Base-by-base conservation (phyloP, 1,140 invertebrate genomes). In the Nomia melanderi region DNA sequence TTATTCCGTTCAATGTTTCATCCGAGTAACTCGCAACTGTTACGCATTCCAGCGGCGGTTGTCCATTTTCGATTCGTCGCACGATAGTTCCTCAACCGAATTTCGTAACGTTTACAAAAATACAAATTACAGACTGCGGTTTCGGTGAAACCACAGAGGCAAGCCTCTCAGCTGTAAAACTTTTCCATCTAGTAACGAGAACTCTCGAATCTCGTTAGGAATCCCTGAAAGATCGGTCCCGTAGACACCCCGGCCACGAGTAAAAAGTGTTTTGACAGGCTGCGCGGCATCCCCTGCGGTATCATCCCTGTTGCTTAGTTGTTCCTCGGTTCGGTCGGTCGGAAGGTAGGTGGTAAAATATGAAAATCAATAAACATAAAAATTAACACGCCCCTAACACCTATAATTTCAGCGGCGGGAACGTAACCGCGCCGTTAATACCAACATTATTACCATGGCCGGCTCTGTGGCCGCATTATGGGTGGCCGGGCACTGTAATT, bases 311-410 rank as follows among this genome's bases (percentile, higher is more conserved):
- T 44, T n/a, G 29, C 25, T n/a, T n/a, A n/a, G 50, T 12, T 25
- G 14, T 41, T 44, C 25, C 25, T 50, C 41, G 29, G 25, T 23
- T 57, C 11, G 33, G 11, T 47, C 47, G 7, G 53, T 9, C 59
- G 29, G 64, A 50, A 39, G 78, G 57, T 84, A 89, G 88, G 90
- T 90, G 90, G 89, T 91, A 91, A 91, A 91, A 88, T 87, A 89
- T 86, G 85, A 92, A 91, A 91, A 92, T 91, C 91, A 92, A 92
- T 92, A 92, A 91, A 86, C 88, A 88, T 89, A 90, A 91, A 91
- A 91, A 91, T 91, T 90, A 91, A 85, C 88, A 86, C 88, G 85
- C 85, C 88, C 80, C 84, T 86, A 85, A 89, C 86, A 86, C 85
- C 83, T 85, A 87, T 90, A 90, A 90, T 90, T 87, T 88, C 84